Evolutionary conservation across 2,888 invertebrate genomes (phyloP).

Genomic region (Drosophila paracracens): DNA sequence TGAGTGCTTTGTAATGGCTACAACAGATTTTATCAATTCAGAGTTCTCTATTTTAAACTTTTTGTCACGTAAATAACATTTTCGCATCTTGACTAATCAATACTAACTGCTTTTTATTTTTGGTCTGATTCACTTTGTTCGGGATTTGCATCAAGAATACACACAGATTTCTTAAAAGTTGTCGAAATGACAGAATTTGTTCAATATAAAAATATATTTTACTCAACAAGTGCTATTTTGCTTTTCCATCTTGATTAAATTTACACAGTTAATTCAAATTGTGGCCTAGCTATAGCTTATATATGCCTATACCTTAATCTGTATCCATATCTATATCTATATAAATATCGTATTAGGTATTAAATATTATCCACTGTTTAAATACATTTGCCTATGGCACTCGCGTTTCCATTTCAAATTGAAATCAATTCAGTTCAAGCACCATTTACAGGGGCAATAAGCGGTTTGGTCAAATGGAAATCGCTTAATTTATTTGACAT

Average conservation of each 20-base stretch:
- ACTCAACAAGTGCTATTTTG: too few relatives aligned
- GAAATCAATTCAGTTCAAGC: neutral
- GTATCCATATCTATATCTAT: neutral
- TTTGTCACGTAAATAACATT: too few relatives aligned
- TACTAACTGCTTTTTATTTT: neutral
- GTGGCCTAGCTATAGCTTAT: neutral
- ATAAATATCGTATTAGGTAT: too few relatives aligned
- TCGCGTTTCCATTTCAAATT: neutral
- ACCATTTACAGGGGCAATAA: neutral
- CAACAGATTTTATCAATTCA: neutral
- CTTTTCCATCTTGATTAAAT: too few relatives aligned
- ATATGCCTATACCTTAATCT: neutral
- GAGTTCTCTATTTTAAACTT: neutral
- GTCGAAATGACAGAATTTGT: too few relatives aligned
- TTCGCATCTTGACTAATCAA: neutral
- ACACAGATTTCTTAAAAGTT: too few relatives aligned
- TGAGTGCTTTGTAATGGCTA: neutral
- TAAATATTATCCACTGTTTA: neutral
- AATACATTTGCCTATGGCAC: neutral
- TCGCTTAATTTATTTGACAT: constrained; percentile 34
- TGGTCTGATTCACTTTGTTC: neutral
- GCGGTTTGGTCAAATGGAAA: constrained; percentile 39
- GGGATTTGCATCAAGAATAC: neutral
- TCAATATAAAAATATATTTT: too few relatives aligned
- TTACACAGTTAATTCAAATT: neutral